Conservation (phyloP, 2,113 vertebrate genomes). For the Paedocypris sp. region DNA sequence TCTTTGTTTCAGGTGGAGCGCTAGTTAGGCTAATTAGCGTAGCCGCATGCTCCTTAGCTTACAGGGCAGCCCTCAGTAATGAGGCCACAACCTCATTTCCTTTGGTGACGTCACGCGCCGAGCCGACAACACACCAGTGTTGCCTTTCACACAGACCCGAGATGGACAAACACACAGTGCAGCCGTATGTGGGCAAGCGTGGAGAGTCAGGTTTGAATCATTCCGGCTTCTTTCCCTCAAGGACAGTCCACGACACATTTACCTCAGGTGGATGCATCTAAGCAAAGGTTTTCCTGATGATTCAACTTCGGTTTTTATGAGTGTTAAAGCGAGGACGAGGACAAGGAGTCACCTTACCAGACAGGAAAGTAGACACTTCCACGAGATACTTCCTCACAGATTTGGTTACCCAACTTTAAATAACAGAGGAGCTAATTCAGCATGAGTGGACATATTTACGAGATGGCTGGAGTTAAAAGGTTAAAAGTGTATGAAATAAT, state of each 20-base stretch:
- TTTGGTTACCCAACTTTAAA: conserved; percentile 26
- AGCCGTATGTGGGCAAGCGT: no score
- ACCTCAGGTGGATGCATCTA: background rate
- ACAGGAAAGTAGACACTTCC: conserved; percentile 7
- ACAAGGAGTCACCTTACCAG: conserved; percentile 19
- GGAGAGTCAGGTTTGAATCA: background rate
- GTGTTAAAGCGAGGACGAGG: background rate
- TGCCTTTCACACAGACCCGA: conserved; percentile 2
- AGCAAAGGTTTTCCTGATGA: conserved; percentile 8
- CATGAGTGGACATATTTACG: background rate
- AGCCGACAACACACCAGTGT: conserved; percentile 3
- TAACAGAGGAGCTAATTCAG: conserved; percentile 18
- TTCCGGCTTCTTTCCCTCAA: background rate
- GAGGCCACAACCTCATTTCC: conserved; percentile 28
- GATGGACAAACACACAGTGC: background rate
- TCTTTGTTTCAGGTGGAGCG: conserved; percentile 22
- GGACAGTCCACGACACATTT: background rate
- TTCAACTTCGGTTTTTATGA: conserved; percentile 10
- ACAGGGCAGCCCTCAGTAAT: conserved; percentile 9
- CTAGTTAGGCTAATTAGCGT: conserved; percentile 18
- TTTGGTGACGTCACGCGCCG: conserved; percentile 18
- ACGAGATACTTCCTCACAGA: conserved; percentile 24
- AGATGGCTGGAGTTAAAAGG: no score
- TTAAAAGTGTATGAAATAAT: no score
- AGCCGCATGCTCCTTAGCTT: conserved; percentile 7